phyloP scores from a whole-genome alignment of 2,797 vertebrate species.

The Perodicticus potto region DNA sequence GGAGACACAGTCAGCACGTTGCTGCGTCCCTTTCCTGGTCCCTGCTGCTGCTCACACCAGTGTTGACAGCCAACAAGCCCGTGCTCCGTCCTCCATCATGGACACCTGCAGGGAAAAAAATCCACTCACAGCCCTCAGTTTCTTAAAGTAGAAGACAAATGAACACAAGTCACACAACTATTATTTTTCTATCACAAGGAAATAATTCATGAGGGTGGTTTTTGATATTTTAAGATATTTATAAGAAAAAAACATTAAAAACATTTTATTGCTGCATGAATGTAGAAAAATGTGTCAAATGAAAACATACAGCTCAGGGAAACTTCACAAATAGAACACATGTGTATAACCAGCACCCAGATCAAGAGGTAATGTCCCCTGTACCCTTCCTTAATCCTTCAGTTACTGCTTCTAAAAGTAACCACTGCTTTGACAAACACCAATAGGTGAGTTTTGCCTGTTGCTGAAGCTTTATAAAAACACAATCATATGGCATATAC shows the following conservation, averaged over 20 bases:
- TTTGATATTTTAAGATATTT: slow-evolving; percentile 68
- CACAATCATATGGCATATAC: neutral
- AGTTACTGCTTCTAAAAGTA: neutral
- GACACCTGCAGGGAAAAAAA: slow-evolving; percentile 68
- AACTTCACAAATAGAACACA: neutral
- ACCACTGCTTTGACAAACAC: no score
- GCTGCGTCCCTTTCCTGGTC: slow-evolving; percentile 53
- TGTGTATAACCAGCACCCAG: neutral
- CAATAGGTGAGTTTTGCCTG: neutral
- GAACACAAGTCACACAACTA: neutral
- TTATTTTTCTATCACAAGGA: slow-evolving; percentile 77
- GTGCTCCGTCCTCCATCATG: slow-evolving; percentile 73
- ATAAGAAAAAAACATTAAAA: slow-evolving; percentile 31
- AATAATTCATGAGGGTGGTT: slow-evolving; percentile 50
- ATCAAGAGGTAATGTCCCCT: neutral
- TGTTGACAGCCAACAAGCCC: slow-evolving; percentile 68
- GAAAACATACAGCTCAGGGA: neutral
- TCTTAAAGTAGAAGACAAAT: slow-evolving; percentile 67
- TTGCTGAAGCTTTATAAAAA: neutral
- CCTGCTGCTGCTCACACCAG: slow-evolving; percentile 64
- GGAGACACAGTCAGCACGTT: neutral
- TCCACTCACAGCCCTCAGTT: slow-evolving; percentile 51
- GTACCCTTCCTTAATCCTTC: neutral
- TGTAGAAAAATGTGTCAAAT: neutral
- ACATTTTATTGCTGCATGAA: neutral